Percentiles rank a stretch among this genome's conserved stretches.
Evolutionary conservation across 2,797 vertebrate genomes (phyloP).

Genomic region (Xiphorhynchus erythropygius): DNA sequence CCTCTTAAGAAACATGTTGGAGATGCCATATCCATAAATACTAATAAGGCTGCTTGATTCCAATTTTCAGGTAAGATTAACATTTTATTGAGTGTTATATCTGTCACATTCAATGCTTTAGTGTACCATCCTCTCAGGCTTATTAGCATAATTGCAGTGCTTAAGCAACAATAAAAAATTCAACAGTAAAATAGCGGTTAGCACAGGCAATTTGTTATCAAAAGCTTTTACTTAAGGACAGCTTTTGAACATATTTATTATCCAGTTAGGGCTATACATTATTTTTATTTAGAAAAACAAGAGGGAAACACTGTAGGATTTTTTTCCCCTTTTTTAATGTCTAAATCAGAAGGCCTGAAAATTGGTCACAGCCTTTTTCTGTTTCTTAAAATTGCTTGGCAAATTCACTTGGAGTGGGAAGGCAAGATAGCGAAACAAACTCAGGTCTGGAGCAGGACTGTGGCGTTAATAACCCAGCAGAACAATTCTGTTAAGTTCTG

Average conservation of each 20-base stretch:
- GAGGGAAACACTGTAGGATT: neutral
- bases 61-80: conserved; percentile 82
- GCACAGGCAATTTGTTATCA: conserved; percentile 78
- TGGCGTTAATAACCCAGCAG: neutral
- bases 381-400: neutral
- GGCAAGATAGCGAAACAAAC: neutral
- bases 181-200: conserved; percentile 79
- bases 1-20: conserved; percentile 67
- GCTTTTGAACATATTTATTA: conserved; percentile 74
- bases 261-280: conserved; percentile 73
- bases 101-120: conserved; percentile 76
- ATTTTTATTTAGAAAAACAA: conserved; percentile 78
- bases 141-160: conserved; percentile 83
- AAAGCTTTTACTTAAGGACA: conserved; percentile 81
- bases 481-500: neutral
- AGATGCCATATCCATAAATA: conserved; percentile 79
- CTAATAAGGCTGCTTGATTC: conserved; percentile 80
- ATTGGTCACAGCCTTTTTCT: neutral
- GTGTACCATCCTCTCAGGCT: conserved; percentile 72
- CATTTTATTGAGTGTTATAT: conserved; percentile 81
- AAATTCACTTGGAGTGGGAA: neutral
- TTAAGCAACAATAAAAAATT: conserved; percentile 82
- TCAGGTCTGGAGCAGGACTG: neutral
- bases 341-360: conserved; percentile 45
- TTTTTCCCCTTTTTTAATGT: conserved; percentile 2